Evolutionary conservation across 2,888 invertebrate genomes (phyloP).

Genomic region (Pammene fasciana): DNA sequence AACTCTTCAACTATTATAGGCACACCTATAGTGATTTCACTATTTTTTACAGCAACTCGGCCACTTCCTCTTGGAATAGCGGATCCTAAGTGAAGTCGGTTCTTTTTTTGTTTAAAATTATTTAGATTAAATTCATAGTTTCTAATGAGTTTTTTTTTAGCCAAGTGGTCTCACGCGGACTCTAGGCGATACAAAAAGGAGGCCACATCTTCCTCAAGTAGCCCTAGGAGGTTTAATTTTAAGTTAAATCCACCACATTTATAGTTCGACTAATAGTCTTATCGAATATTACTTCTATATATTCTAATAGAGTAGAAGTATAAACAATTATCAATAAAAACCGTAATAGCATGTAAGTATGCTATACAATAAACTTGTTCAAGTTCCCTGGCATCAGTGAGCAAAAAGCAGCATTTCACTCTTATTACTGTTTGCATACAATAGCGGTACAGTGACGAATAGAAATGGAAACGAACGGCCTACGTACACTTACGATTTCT

Average conservation of each 20-base stretch:
- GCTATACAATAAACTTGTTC: constrained; percentile 20
- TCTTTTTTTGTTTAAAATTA: no score
- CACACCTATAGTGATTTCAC: no score
- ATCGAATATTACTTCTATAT: no score
- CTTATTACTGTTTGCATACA: constrained; percentile 40
- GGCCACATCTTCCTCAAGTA: constrained; percentile 41
- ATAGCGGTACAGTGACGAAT: constrained; percentile 35
- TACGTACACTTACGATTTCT: constrained; percentile 27
- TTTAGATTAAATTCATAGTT: no score
- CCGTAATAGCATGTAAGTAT: constrained; percentile 5
- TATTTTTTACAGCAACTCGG: no score
- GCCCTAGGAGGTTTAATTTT: no score
- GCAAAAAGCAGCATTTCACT: constrained; percentile 40
- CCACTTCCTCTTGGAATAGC: no score
- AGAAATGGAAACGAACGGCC: constrained; percentile 16
- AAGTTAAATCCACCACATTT: no score
- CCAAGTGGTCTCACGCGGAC: constrained; percentile 43
- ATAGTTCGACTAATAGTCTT: no score
- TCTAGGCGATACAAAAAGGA: constrained; percentile 43
- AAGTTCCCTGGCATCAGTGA: constrained; percentile 8
- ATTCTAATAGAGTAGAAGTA: not conserved
- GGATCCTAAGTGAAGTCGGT: no score
- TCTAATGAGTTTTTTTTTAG: constrained; percentile 26
- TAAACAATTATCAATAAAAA: constrained; percentile 4
- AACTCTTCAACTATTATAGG: no score